Percentiles rank a stretch among this genome's conserved stretches.
phyloP scores from a whole-genome alignment of 2,113 vertebrate genomes.

The Conger conger region DNA sequence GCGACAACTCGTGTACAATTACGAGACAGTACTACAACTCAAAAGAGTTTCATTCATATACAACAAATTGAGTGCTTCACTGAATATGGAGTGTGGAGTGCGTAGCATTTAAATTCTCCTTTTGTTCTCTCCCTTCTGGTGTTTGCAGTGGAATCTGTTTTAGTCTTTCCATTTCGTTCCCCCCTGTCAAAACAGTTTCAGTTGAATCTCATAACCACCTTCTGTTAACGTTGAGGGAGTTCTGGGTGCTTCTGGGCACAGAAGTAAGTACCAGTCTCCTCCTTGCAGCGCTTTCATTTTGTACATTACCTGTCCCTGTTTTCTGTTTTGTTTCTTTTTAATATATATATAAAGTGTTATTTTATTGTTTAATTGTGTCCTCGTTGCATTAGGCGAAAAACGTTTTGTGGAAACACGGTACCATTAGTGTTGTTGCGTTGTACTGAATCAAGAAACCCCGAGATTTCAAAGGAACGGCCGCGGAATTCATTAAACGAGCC shows the following conservation, averaged over 20 bases:
- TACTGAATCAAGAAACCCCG: neutral
- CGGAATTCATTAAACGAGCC: neutral
- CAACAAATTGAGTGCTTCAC: neutral
- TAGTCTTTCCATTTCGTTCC: slow-evolving; percentile 3
- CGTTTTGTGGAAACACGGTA: slow-evolving; percentile 1
- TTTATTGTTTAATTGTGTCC: slow-evolving; percentile 16
- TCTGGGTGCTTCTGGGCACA: too few species aligned
- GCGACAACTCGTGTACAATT: neutral
- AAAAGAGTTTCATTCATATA: neutral
- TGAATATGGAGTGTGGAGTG: slow-evolving; percentile 7
- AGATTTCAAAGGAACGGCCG: neutral
- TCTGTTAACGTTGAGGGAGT: slow-evolving; percentile 19
- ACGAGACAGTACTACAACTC: neutral
- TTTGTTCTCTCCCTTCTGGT: neutral
- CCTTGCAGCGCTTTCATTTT: slow-evolving; percentile 49
- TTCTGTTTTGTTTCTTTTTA: slow-evolving; percentile 46
- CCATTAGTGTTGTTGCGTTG: neutral
- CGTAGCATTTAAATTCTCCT: slow-evolving; percentile 20
- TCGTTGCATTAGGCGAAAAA: slow-evolving; percentile 24
- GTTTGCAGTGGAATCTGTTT: neutral
- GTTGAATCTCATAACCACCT: slow-evolving; percentile 25
- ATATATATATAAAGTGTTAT: slow-evolving; percentile 42
- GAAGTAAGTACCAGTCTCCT: slow-evolving; percentile 42
- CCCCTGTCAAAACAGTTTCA: slow-evolving; percentile 16
- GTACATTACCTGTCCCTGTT: slow-evolving; percentile 50